Evolutionary conservation across 2,888 invertebrate species (phyloP).

Genomic region (Lepetodrilus schrolli): DNA sequence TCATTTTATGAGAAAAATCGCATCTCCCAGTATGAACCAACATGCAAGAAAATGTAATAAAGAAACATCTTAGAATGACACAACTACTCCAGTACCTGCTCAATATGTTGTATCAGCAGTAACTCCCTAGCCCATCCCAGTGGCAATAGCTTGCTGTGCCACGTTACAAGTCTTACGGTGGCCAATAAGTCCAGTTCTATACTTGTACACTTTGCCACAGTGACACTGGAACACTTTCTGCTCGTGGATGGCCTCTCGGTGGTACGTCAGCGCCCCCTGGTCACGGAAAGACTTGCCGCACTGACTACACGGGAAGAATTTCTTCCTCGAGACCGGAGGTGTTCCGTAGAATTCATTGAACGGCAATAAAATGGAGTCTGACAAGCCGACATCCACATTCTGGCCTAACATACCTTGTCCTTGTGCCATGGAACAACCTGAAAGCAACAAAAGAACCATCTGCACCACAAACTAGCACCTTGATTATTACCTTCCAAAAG

Average conservation of each 20-base stretch:
- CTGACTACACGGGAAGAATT: background rate
- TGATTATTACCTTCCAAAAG: too few relatives aligned
- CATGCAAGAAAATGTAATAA: too few relatives aligned
- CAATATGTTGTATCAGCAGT: too few relatives aligned
- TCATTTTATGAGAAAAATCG: too few relatives aligned
- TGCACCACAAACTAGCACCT: too few relatives aligned
- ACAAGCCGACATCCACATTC: background rate
- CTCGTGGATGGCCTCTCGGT: background rate
- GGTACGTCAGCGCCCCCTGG: slow-evolving; percentile 10
- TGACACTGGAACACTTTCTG: slow-evolving; percentile 10
- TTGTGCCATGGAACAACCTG: background rate
- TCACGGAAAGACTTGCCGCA: background rate
- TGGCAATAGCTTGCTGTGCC: too few relatives aligned
- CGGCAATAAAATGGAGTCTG: background rate
- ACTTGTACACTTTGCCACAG: slow-evolving; percentile 10
- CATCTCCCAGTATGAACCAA: too few relatives aligned
- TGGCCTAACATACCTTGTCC: background rate
- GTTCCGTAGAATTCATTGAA: background rate
- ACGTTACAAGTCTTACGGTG: background rate
- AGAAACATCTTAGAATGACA: too few relatives aligned
- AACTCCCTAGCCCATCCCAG: too few relatives aligned
- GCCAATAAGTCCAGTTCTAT: slow-evolving; percentile 11
- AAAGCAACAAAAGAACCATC: background rate
- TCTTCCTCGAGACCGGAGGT: background rate
- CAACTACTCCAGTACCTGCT: too few relatives aligned